Conservation (phyloP, 2,113 vertebrate genomes). For the Coreoperca whiteheadi region DNA sequence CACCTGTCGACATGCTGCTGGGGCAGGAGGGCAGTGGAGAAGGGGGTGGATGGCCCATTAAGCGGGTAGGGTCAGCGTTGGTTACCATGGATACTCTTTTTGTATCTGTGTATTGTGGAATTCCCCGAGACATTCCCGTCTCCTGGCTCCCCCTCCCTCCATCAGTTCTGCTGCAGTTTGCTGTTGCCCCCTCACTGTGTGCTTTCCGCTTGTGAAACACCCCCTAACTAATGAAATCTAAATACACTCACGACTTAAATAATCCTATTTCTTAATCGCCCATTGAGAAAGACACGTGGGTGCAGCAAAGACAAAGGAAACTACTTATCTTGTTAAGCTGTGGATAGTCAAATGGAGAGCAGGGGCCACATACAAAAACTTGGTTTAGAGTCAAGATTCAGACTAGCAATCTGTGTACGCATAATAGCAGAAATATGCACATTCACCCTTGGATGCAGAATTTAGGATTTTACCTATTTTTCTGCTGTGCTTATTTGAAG, state of each 20-base stretch:
- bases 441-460: not conserved
- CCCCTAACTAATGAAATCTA: slow-evolving; percentile 80
- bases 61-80: slow-evolving; percentile 60
- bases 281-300: slow-evolving; percentile 60
- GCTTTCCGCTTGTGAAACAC: slow-evolving; percentile 64
- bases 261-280: slow-evolving; percentile 65
- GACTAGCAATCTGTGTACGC: not conserved
- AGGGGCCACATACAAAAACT: slow-evolving; percentile 20
- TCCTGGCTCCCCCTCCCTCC: slow-evolving; percentile 1
- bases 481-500: not conserved
- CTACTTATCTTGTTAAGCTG: slow-evolving; percentile 64
- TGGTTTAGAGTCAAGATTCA: slow-evolving; percentile 16
- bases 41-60: slow-evolving; percentile 44
- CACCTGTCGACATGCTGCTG: slow-evolving; percentile 72
- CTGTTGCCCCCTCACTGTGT: slow-evolving; percentile 55
- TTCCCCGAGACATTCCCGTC: slow-evolving; percentile 47
- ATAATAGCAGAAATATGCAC: slow-evolving; percentile 22
- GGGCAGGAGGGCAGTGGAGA: slow-evolving; percentile 21
- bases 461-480: slow-evolving; percentile 31
- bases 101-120: slow-evolving; percentile 64
- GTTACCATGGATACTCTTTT: slow-evolving; percentile 74
- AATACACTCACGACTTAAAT: slow-evolving; percentile 70
- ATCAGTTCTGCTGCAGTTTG: slow-evolving; percentile 33
- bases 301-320: slow-evolving; percentile 57
- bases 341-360: slow-evolving; percentile 30